phyloP scores from a whole-genome alignment of 2,888 invertebrate species.

The Cenopis cana region DNA sequence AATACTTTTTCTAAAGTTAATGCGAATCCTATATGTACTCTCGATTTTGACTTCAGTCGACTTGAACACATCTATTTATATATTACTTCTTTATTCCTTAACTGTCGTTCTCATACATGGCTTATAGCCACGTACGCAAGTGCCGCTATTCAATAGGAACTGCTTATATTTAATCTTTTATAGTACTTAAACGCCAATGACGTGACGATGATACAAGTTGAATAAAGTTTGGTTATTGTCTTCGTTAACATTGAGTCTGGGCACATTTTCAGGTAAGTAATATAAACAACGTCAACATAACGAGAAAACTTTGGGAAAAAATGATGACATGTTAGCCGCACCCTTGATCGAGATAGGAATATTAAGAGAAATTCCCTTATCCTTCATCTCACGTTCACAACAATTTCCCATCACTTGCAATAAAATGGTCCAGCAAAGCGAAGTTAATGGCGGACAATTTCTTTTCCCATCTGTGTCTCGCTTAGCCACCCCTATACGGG shows the following conservation, averaged over 20 bases:
- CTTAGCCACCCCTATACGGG: conserved; percentile 13
- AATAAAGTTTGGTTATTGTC: conserved; percentile 27
- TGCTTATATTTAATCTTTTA: too few species aligned
- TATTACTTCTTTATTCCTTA: neutral
- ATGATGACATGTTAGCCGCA: conserved; percentile 52
- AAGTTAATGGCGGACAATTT: conserved; percentile 76
- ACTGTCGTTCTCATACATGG: too few species aligned
- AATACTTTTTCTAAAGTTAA: too few species aligned
- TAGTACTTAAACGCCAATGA: too few species aligned
- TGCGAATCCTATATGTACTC: neutral
- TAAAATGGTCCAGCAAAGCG: conserved; percentile 73
- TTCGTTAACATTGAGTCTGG: conserved; percentile 27
- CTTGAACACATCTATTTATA: neutral
- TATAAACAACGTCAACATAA: conserved; percentile 38
- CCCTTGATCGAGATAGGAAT: conserved; percentile 68
- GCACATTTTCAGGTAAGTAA: conserved; percentile 31
- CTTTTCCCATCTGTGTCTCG: conserved; percentile 73
- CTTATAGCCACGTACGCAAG: too few species aligned
- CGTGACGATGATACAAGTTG: neutral
- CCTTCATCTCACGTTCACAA: conserved; percentile 64
- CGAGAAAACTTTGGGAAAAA: conserved; percentile 39
- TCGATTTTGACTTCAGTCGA: neutral
- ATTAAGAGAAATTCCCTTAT: conserved; percentile 62
- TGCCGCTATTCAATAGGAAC: too few species aligned
- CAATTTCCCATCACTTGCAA: conserved; percentile 74